Evolutionary conservation across 2,113 vertebrate genomes (phyloP), one percentile per base, ranked within the genome.

Genomic region (Anguilla japonica): DNA sequence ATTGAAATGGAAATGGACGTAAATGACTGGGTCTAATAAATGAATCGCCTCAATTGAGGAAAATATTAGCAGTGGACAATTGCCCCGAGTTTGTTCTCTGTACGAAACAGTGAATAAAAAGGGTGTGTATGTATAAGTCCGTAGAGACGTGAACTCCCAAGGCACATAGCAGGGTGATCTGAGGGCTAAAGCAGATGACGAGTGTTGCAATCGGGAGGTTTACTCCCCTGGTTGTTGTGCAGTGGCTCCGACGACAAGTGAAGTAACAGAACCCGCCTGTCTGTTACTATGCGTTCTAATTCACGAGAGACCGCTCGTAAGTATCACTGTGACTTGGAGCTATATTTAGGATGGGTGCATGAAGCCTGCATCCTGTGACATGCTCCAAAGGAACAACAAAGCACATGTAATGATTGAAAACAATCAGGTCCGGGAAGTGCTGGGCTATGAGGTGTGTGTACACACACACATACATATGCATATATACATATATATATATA

Each of bases 281-380:
- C 91, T 90, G 93, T 93, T 94, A 92, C 93, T 84, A 90, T 92
- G 93, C 89, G 89, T 90, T 87, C 89, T 26, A 11, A 57, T 53
- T 78, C 90, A 83, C 88, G 86, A 71, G 81, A 63, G 86, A 85
- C 26, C 34, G 91, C 83, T 91, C 86, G 91, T 90, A 92, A 91
- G 92, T 56, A 89, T 91, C 89, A 91, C 88, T 92, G 89, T 92
- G 90, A 90, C 90, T 91, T 34, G 41, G 67, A 60, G 87, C 92
- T 96, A 95, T 94, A 94, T 94, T 94, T 95, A 95, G 94, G 88
- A 85, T 43, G 43, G 89, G 83, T 88, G 91, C 92, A 91, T 82
- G 53, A 11, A 84, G 84, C 90, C 84, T 57, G 29, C 85, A 88
- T 90, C 91, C 88, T 91, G 88, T 89, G 89, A 91, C 93, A 90